Percentiles rank a stretch among this genome's conserved stretches.
These are phyloP conservation scores for Cololabis saira DNA, from an alignment of 2,113 vertebrate species.

Conservation along the genomic window DNA sequence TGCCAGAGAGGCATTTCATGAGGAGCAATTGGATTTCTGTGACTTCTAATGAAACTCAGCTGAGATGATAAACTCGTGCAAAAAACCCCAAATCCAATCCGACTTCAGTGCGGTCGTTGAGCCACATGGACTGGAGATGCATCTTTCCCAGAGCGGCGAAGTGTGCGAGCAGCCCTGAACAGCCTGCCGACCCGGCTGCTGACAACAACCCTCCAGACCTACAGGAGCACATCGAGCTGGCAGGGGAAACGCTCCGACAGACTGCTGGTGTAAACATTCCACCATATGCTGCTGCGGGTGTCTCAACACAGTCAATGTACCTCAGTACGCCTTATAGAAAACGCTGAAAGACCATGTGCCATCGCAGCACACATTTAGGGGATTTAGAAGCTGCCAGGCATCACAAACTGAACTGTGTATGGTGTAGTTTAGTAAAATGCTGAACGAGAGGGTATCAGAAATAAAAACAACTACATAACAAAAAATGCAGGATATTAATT, in stretches of 20 bases:
- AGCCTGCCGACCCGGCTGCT: slow-evolving; percentile 44
- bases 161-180: slow-evolving; percentile 44
- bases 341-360: slow-evolving; percentile 11
- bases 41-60: slow-evolving; percentile 39
- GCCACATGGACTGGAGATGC: slow-evolving; percentile 25
- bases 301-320: slow-evolving; percentile 9
- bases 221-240: slow-evolving; percentile 61
- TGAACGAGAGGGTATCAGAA: slow-evolving; percentile 15
- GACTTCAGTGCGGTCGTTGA: slow-evolving; percentile 14
- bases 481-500: too few relatives aligned
- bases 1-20: slow-evolving; percentile 60
- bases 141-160: slow-evolving; percentile 40
- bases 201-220: slow-evolving; percentile 55
- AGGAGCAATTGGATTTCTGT: slow-evolving; percentile 30
- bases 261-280: slow-evolving; percentile 66
- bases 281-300: slow-evolving; percentile 71
- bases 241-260: slow-evolving; percentile 50
- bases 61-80: slow-evolving; percentile 35
- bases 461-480: too few relatives aligned
- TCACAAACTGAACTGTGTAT: slow-evolving; percentile 5
- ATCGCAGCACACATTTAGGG: slow-evolving; percentile 4
- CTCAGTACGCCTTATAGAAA: neutral
- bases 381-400: slow-evolving; percentile 21
- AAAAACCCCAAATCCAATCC: slow-evolving; percentile 23
- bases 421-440: slow-evolving; percentile 19